phyloP scores from a whole-genome alignment of 2,888 invertebrate genomes.

The Maniola hyperantus region DNA sequence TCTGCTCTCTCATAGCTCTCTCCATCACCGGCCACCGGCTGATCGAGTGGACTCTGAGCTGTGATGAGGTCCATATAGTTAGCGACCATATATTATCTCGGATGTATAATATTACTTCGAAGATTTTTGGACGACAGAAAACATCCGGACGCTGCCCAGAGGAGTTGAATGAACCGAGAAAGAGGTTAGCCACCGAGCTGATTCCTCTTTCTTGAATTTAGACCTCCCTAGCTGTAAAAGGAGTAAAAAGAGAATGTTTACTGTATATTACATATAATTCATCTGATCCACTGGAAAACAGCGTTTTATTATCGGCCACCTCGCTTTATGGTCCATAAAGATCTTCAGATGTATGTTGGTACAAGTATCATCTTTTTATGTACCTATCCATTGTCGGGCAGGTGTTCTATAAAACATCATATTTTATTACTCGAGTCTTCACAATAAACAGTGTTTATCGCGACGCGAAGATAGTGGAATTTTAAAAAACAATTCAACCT shows the following conservation, averaged over 20 bases:
- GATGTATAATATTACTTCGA: no score
- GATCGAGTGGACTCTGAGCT: no score
- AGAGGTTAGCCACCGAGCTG: no score
- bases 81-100: no score
- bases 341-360: conserved; percentile 34
- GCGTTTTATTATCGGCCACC: conserved; percentile 51
- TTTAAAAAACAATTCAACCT: no score
- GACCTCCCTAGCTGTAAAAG: neutral
- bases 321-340: conserved; percentile 59
- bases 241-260: conserved; percentile 34
- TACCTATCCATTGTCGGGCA: conserved; percentile 47
- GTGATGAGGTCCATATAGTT: no score
- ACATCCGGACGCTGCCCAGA: no score
- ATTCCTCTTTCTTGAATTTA: no score
- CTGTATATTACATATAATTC: conserved; percentile 40
- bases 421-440: conserved; percentile 47
- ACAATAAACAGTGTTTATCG: conserved; percentile 47
- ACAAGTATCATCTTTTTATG: conserved; percentile 41
- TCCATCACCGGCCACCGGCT: no score
- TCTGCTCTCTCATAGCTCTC: no score
- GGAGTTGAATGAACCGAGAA: no score
- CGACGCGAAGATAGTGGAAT: conserved; percentile 25
- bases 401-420: conserved; percentile 48
- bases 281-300: conserved; percentile 47
- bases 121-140: no score